These are phyloP conservation scores for Lethenteron reissneri DNA, from an alignment of 2,113 vertebrate genomes.

Conservation along the genomic window DNA sequence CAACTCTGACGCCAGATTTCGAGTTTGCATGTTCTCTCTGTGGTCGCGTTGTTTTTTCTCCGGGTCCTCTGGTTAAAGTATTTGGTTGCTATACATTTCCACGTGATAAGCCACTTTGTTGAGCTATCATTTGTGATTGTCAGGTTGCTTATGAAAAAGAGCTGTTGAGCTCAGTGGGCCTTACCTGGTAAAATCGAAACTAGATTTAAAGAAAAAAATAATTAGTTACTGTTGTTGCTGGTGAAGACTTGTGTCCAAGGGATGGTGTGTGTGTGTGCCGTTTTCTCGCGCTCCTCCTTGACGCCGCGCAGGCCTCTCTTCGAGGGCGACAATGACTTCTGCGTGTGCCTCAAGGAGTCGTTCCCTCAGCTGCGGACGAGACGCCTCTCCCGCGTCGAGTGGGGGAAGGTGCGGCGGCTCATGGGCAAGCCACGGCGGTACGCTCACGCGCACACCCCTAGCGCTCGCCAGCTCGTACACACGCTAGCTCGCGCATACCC, in stretches of 20 bases:
- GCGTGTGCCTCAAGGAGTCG: constrained; percentile 86
- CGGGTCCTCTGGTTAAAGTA: not conserved
- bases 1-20: too few relatives aligned
- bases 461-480: too few relatives aligned
- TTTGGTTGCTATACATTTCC: not conserved
- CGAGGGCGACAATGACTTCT: constrained; percentile 98
- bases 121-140: too few relatives aligned
- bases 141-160: too few relatives aligned
- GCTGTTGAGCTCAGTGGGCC: not conserved
- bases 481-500: too few relatives aligned
- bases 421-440: constrained; percentile 98
- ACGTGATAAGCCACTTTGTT: not conserved
- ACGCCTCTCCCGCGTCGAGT: constrained; percentile 82
- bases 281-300: constrained; percentile 8
- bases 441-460: constrained; percentile 3
- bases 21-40: too few relatives aligned
- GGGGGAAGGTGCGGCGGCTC: constrained; percentile 81
- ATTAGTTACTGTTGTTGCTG: too few relatives aligned
- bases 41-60: too few relatives aligned
- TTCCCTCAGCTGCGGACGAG: constrained; percentile 91
- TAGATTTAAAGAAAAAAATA: too few relatives aligned
- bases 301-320: constrained; percentile 57
- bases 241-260: too few relatives aligned
- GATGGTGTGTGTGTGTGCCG: too few relatives aligned
- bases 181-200: too few relatives aligned